Conservation (phyloP, 2,113 vertebrate species). For the Cinclus mexicanus region DNA sequence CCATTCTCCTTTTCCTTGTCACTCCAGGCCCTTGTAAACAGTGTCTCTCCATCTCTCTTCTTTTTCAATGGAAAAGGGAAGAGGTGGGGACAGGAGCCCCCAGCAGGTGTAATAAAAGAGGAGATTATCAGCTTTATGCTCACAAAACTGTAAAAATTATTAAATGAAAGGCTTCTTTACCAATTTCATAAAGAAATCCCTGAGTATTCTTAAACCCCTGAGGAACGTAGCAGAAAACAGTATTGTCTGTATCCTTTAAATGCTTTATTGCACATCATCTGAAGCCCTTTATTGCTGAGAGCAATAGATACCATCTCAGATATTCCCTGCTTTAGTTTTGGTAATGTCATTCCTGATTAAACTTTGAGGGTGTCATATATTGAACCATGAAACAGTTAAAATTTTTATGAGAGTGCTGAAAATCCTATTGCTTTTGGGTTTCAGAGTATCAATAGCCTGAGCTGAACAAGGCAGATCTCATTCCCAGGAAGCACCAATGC, state of each 20-base stretch:
- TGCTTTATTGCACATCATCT: background rate
- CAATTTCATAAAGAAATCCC: background rate
- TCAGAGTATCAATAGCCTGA: conserved; percentile 24
- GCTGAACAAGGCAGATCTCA: background rate
- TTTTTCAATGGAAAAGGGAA: background rate
- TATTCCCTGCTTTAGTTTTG: background rate
- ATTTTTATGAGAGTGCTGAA: conserved; percentile 43
- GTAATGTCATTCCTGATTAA: conserved; percentile 26
- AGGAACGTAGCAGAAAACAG: background rate
- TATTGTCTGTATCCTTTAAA: background rate
- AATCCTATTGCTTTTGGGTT: conserved; percentile 40
- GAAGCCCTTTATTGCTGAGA: background rate
- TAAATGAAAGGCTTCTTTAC: background rate
- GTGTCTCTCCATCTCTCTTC: background rate
- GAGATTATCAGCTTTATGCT: background rate
- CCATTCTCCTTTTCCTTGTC: background rate
- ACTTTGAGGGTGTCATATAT: background rate
- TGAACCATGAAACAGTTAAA: conserved; percentile 38
- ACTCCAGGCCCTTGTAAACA: background rate
- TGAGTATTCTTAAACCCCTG: background rate
- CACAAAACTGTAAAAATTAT: background rate
- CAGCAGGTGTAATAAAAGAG: background rate
- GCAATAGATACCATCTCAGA: background rate
- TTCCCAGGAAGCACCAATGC: background rate
- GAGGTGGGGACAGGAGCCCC: background rate